Percentiles rank a stretch among this genome's conserved stretches.
Conservation (phyloP, 2,113 vertebrate species). For the Oriolus oriolus region DNA sequence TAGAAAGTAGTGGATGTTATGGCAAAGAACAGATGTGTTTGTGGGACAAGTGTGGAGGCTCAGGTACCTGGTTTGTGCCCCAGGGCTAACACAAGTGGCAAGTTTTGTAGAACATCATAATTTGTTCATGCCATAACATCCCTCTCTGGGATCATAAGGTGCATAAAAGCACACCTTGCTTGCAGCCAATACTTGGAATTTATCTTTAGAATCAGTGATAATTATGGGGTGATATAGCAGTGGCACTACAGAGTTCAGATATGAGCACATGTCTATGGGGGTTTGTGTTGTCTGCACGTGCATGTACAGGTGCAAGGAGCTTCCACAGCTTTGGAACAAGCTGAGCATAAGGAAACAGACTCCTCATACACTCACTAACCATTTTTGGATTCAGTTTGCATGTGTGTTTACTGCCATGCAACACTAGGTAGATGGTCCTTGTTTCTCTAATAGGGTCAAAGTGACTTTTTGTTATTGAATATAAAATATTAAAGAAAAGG, state of each 20-base stretch:
- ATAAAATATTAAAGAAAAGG: not conserved
- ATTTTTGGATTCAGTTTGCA: not conserved
- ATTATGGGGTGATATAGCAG: not conserved
- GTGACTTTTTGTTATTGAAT: not conserved
- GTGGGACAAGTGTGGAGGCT: not conserved
- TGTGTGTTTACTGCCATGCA: not conserved
- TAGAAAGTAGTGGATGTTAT: not conserved
- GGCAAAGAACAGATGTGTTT: not conserved
- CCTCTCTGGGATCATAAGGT: not conserved
- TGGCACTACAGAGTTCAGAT: not conserved
- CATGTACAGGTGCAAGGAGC: fast-evolving
- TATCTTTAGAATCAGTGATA: not conserved
- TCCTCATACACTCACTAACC: not conserved
- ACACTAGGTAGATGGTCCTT: not conserved
- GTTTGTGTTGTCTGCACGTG: not conserved
- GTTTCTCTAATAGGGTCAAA: not conserved
- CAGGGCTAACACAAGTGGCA: not conserved
- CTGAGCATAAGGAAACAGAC: not conserved
- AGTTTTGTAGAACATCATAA: not conserved
- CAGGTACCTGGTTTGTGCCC: not conserved
- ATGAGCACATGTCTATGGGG: fast-evolving
- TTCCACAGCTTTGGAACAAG: not conserved
- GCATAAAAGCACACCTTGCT: not conserved
- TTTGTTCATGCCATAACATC: not conserved
- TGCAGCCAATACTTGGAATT: not conserved